Evolutionary conservation across 1,140 invertebrate species (phyloP), one percentile per base, ranked within the genome.

Genomic region (Cydia fagiglandana): DNA sequence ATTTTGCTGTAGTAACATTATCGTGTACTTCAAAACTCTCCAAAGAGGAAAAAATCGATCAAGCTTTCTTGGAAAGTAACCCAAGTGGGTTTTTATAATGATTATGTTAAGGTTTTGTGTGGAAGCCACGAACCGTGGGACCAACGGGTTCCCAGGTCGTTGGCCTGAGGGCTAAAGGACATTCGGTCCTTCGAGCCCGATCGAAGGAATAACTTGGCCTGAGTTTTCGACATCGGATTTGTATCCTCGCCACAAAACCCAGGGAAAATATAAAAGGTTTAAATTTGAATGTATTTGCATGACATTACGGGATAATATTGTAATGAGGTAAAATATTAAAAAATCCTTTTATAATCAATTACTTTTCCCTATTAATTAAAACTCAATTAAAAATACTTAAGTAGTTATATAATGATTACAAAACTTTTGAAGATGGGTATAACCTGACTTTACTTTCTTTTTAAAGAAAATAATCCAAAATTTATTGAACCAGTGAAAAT

Each of bases 61-160:
- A 41, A 38, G n/a, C 30, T 45, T 70, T 70, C 66, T 70, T 17
- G n/a, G 66, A 70, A 70, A 17, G 64, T 34, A 66, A 66, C 64
- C 64, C 64, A 66, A 38, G 30, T 61, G 56, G 20, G 20, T 61
- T 41, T 45, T 70, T 78, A 75, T 78, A 74, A 78, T 73, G 66
- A 73, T 77, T 61, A 74, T 73, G 30, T 76, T 66, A 64, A 74
- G 20, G 76, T 61, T 64, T 77, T 77, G 64, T 77, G 66, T 41
- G 34, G 76, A 24, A n/a, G 64, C 38, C 76, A 70, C 73, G 28
- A 45, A 34, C 64, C 66, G 66, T 50, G 75, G 75, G 68, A 70
- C 30, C 66, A 38, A 70, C 73, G 50, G 70, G 66, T 61, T 75
- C 38, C 66, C 34, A 61, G 77, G 74, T 75, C 77, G 70, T 73